phyloP scores from a whole-genome alignment of 2,797 vertebrate genomes.

The Chelidonichthys spinosus region DNA sequence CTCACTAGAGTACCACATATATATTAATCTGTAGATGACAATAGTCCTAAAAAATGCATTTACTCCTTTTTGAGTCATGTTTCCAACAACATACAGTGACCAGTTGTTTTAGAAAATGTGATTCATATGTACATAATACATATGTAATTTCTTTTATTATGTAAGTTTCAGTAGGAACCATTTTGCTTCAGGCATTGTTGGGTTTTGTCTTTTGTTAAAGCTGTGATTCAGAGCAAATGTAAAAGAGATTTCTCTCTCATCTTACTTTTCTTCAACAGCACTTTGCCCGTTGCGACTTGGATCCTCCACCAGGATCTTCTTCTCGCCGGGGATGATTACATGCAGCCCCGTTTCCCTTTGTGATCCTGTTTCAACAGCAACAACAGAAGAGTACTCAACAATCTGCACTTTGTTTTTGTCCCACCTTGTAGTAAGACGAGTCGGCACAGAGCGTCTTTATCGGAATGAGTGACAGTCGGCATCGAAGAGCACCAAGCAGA shows the following conservation, averaged over 20 bases:
- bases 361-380: slow-evolving; percentile 83
- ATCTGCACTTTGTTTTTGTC: slow-evolving; percentile 5
- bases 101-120: neutral
- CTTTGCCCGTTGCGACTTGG: slow-evolving; percentile 96
- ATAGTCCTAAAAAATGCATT: neutral
- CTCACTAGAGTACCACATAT: no score
- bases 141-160: no score
- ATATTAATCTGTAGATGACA: neutral
- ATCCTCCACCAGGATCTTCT: slow-evolving; percentile 94
- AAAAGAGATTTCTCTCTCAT: slow-evolving; percentile 18
- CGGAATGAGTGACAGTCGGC: slow-evolving; percentile 9
- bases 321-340: slow-evolving; percentile 94
- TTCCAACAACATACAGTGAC: neutral
- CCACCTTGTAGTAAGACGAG: slow-evolving; percentile 22
- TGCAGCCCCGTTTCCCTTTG: slow-evolving; percentile 92
- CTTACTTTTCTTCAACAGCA: slow-evolving; percentile 96
- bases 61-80: neutral
- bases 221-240: neutral
- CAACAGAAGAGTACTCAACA: slow-evolving; percentile 68
- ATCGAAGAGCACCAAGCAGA: slow-evolving; percentile 21
- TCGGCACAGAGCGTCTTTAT: slow-evolving; percentile 5
- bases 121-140: no score
- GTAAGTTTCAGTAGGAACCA: neutral
- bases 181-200: neutral
- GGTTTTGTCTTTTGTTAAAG: neutral